Evolutionary conservation across 2,888 invertebrate genomes (phyloP).

Genomic region (Seira ritae): DNA sequence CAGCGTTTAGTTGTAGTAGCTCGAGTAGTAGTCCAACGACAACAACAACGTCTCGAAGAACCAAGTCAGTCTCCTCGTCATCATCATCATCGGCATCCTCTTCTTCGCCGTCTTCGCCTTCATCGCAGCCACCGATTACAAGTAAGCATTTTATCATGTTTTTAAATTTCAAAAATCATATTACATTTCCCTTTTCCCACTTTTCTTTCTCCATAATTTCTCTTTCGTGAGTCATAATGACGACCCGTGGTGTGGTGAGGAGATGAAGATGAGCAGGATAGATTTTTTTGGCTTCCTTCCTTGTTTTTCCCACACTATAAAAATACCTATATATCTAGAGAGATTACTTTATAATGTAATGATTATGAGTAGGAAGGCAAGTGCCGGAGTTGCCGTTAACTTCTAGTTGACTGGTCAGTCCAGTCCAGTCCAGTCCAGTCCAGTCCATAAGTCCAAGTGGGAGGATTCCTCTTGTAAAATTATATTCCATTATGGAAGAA

Average conservation of each 20-base stretch:
- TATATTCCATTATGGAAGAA: not conserved
- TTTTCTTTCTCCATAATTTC: constrained; percentile 13
- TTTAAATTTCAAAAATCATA: not conserved
- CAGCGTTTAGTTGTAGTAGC: constrained; percentile 21
- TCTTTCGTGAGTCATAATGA: constrained; percentile 52
- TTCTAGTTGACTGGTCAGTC: not conserved
- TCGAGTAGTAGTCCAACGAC: constrained; percentile 24
- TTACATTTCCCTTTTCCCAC: not conserved
- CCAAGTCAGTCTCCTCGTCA: constrained; percentile 56
- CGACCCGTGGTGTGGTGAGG: constrained; percentile 50
- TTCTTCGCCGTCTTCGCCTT: constrained; percentile 45
- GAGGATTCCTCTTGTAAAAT: not conserved
- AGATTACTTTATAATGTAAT: not conserved
- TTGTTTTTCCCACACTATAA: constrained; percentile 5
- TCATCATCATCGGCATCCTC: constrained; percentile 49
- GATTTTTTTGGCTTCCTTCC: constrained; percentile 36
- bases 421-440: no score
- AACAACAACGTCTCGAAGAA: constrained; percentile 39
- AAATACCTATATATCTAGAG: not conserved
- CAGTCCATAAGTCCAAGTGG: no score
- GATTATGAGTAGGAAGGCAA: constrained; percentile 2
- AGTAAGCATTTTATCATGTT: constrained; percentile 35
- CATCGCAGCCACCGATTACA: constrained; percentile 56
- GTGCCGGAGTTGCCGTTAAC: not conserved
- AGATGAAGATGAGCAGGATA: constrained; percentile 41